Base-by-base conservation (phyloP, 2,113 vertebrate genomes). In the Spilogale gracilis region DNA sequence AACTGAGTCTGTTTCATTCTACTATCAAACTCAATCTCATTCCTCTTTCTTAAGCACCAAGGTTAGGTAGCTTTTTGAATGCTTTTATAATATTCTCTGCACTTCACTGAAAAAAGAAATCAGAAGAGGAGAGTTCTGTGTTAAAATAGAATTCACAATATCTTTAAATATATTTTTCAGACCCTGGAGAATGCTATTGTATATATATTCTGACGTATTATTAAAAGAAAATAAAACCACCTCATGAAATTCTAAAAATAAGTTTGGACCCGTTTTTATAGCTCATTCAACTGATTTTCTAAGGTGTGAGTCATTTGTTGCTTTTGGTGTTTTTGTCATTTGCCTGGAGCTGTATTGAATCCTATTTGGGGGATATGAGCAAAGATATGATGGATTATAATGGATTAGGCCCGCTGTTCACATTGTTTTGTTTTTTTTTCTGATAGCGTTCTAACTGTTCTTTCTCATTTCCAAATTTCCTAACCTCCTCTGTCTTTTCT, bases 311-410 rank as follows among this genome's bases (percentile, higher is more conserved):
- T 4, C 23, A 97, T 85, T 63, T 2, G 0, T 73, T 97, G 67
- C 45, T 96, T 93, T 95, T 50, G 23, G n/a, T 84, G 92, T 98
- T 63, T 92, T 74, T 92, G 94, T 97, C 93, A 32, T 95, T 96
- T 85, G 17, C 95, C 91, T 71, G 83, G 92, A 78, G 96, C 38
- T 48, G 78, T 97, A 48, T 0, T 92, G 92, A 94, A 93, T 38
- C 9, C 50, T 84, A 89, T 92, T 82, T 97, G 61, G 82, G 71
- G 32, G 67, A 58, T 92, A 94, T 73, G 79, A 85, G 27, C 25
- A 85, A 89, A 94, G 71, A 93, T 63, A 80, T 30, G 21, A 73
- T 58, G 38, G 16, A 67, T 91, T 81, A 76, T 50, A 91, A 82
- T 82, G 93, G 95, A 79, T 25, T n/a, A n/a, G 71, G 20, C 50